A percentile compares a stretch with the other conserved stretches of the same genome.
These are phyloP conservation scores for Cabera pusaria DNA, from an alignment of 2,888 invertebrate species.

Conservation along the genomic window DNA sequence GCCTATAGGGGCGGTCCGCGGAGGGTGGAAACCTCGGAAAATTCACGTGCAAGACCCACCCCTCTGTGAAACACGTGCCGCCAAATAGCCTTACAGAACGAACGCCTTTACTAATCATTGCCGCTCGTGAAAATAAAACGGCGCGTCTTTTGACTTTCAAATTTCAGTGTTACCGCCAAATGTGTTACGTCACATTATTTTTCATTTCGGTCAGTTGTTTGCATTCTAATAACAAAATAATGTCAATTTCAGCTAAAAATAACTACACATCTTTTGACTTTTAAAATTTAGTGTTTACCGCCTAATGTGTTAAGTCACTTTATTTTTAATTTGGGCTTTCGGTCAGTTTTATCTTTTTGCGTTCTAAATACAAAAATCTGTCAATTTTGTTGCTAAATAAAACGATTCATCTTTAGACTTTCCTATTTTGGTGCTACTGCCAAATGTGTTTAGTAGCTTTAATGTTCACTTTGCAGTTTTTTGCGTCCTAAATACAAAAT, in stretches of 20 bases:
- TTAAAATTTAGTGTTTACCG: neutral
- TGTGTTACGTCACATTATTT: neutral
- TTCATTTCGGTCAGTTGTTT: neutral
- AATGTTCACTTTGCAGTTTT: no score
- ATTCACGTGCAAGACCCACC: conserved; percentile 80
- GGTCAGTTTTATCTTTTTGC: no score
- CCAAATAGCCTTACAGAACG: conserved; percentile 76
- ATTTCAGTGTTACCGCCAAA: conserved; percentile 40
- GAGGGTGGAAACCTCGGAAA: conserved; percentile 83
- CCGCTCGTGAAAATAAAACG: conserved; percentile 64
- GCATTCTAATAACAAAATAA: no score
- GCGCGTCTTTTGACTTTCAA: conserved; percentile 47
- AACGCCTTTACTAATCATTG: conserved; percentile 76
- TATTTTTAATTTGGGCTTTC: neutral
- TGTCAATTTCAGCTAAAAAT: no score
- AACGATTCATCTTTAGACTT: no score
- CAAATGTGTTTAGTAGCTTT: no score
- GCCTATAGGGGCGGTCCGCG: conserved; percentile 83
- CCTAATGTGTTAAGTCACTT: neutral
- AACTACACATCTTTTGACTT: no score
- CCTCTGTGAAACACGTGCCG: conserved; percentile 74
- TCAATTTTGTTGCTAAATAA: no score
- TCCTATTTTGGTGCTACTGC: no score
- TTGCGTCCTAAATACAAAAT: no score
- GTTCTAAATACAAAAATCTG: no score